Evolutionary conservation across 2,113 vertebrate species (phyloP).

Genomic region (Lonchura striata): DNA sequence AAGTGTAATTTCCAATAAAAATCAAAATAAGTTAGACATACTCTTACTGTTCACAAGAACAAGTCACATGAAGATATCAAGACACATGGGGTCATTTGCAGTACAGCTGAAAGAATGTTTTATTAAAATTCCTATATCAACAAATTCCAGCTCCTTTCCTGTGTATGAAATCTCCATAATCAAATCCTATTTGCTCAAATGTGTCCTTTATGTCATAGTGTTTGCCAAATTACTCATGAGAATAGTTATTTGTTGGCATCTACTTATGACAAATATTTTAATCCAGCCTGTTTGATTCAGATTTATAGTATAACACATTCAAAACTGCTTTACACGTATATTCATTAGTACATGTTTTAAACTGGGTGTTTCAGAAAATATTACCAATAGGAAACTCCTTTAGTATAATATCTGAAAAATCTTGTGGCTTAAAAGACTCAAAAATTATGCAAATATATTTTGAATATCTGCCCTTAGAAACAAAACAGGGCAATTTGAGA

Average conservation of each 20-base stretch:
- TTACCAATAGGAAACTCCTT: neutral
- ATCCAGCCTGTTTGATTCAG: constrained; percentile 6
- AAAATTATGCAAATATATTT: neutral
- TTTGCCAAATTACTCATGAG: constrained; percentile 33
- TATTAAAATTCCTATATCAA: constrained; percentile 51
- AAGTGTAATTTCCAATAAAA: constrained; percentile 5
- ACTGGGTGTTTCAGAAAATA: neutral
- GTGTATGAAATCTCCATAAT: neutral
- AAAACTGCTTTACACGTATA: neutral
- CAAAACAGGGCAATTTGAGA: neutral
- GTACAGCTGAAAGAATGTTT: constrained; percentile 22
- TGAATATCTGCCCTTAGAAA: neutral
- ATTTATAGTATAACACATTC: constrained; percentile 1
- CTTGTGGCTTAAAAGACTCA: neutral
- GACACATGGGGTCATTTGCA: constrained; percentile 39
- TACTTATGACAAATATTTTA: constrained; percentile 35
- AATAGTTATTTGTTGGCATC: constrained; percentile 26
- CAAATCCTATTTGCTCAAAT: constrained; percentile 50
- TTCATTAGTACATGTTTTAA: neutral
- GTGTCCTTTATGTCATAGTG: neutral
- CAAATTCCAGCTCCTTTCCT: neutral
- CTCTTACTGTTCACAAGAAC: neutral
- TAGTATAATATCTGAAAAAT: neutral
- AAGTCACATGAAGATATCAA: constrained; percentile 24
- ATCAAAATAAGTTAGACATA: constrained; percentile 10